A percentile compares a stretch with the other conserved stretches of the same genome.
These are phyloP conservation scores for Diachrysia chrysitis DNA, from an alignment of 2,888 invertebrate genomes.

Conservation along the genomic window DNA sequence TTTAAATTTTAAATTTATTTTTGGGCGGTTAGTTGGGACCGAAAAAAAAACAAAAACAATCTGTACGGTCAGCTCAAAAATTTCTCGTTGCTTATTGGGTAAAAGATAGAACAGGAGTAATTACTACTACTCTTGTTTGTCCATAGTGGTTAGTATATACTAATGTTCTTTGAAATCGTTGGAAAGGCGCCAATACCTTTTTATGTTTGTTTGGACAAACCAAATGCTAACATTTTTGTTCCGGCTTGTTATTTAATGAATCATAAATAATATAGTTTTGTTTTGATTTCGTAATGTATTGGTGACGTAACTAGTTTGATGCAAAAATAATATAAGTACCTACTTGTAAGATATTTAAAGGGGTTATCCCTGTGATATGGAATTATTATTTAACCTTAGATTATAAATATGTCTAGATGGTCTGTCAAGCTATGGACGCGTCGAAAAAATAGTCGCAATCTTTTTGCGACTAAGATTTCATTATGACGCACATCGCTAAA, in stretches of 20 bases:
- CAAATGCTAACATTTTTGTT: neutral
- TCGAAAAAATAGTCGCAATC: too few species aligned
- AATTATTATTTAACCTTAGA: too few species aligned
- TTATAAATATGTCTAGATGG: too few species aligned
- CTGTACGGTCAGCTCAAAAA: too few species aligned
- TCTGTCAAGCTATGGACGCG: too few species aligned
- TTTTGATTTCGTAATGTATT: constrained; percentile 1
- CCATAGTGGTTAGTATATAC: neutral
- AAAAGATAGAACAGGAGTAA: neutral
- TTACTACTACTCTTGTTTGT: neutral
- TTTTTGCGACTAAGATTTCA: too few species aligned
- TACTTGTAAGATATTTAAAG: too few species aligned
- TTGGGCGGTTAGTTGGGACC: too few species aligned
- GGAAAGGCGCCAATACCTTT: neutral
- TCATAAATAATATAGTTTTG: constrained; percentile 2
- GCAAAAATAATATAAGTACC: neutral
- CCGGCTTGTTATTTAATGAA: constrained; percentile 1
- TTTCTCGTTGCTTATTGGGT: neutral
- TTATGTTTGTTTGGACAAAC: neutral
- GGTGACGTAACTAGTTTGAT: neutral
- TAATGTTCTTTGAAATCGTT: neutral
- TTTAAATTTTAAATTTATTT: too few species aligned
- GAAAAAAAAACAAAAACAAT: too few species aligned
- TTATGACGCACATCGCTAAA: too few species aligned
- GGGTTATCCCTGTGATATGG: too few species aligned